Base-by-base conservation (phyloP, 2,113 vertebrate species). In the Microtus oregoni region DNA sequence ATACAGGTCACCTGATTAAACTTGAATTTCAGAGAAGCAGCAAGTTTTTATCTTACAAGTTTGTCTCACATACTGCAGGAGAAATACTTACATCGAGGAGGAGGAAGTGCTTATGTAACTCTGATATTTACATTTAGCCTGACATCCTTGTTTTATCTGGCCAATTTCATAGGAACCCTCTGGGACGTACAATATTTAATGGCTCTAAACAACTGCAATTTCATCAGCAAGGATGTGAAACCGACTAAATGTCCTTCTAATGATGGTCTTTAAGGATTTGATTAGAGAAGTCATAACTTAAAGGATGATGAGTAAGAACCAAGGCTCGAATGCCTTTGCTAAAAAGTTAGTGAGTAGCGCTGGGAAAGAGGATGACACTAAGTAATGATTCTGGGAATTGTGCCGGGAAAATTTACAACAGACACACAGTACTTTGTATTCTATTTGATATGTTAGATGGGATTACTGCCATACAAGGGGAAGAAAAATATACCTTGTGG, bases 311-410 rank as follows among this genome's bases (percentile, higher is more conserved):
- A 96, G 92, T 94, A 94, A 86, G 50, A 95, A 90, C 13, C 14
- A 94, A 52, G 67, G 35, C 68, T 82, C 75, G 30, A 85, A 92
- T 63, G 79, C 75, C 47, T 96, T 97, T 92, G 95, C 79, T 86
- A 78, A 93, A 79, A 95, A 91, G 76, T 95, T 94, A 92, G 86
- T 78, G 91, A 92, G 93, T 72, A 52, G 19, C 68, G 47, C 79
- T 94, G 95, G 92, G 94, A 94, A 96, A 65, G 90, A 94, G 44
- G 94, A 97, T 89, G 97, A 91, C 94, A 96, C 85, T 83, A 94
- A 97, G 95, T 92, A 94, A 94, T 97, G 94, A 79, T 55, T 94
- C 90, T 96, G 97, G 97, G 96, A 97, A 97, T 91, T 97, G 96
- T 92, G 94, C 96, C 87, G 70, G 94, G 55, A 96, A 96, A 96